Evolutionary conservation across 2,113 vertebrate genomes (phyloP), one percentile per base, ranked within the genome.

Genomic region (Ardeotis arabs): DNA sequence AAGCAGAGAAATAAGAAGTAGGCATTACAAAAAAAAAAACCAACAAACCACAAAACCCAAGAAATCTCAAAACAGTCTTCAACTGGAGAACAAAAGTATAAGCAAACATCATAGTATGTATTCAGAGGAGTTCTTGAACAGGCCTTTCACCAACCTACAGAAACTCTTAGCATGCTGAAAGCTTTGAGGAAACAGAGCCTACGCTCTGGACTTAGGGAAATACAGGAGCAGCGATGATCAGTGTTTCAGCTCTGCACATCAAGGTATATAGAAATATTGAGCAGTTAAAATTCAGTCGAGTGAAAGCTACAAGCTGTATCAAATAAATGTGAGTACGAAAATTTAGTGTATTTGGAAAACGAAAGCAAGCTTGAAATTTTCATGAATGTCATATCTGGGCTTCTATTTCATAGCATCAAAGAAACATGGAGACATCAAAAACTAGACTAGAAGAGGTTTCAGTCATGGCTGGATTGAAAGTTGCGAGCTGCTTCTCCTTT

Each of bases 371-470:
- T 82, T 0, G 0, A 66, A 44, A 85, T 62, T 47, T 53, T n/a
- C 7, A 31, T 20, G 6, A 37, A 60, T 69, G 1, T 60, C 1
- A 0, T 33, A 53, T 16, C 24, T 63, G n/a, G 18, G 13, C 7
- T 66, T 62, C 31, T 59, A 21, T 37, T 70, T 88, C 27, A 18
- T 49, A 78, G 37, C 25, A 35, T 7, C n/a, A 25, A 45, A 67
- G 14, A 78, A 31, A 72, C 14, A 33, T 0, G 4, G 31, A 70
- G 14, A 63, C 20, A 56, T 17, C 55, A 31, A 37, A 28, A 76
- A 49, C 21, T 50, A 15, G 22, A 7, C 12, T 69, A 25, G 22
- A 41, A 56, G 44, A 60, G 13, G 15, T 66, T 90, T 85, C 25
- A 70, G 17, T 28, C 9, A 2, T 5, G 23, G 33, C 31, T 29